Percentiles rank a stretch among this genome's conserved stretches.
These are phyloP conservation scores for Coelopa pilipes DNA, from an alignment of 2,888 invertebrate species.

Conservation along the genomic window DNA sequence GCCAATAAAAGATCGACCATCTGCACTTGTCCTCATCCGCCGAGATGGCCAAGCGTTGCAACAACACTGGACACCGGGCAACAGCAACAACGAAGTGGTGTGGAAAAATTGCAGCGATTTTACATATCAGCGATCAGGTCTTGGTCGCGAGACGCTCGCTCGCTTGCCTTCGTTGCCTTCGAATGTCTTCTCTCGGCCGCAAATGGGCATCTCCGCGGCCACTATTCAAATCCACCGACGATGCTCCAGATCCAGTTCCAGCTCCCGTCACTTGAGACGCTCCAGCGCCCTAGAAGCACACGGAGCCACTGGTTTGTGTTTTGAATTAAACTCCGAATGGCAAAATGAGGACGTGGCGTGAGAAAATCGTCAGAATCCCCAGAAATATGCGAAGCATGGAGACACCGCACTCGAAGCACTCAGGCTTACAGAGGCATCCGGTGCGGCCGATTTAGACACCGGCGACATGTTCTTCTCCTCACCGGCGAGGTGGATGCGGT, in stretches of 20 bases:
- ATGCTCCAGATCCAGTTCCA: not conserved
- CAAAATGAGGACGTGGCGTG: too few species aligned
- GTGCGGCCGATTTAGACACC: too few species aligned
- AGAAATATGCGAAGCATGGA: too few species aligned
- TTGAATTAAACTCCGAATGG: too few species aligned
- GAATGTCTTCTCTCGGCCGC: conserved; percentile 26
- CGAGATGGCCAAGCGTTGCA: not conserved
- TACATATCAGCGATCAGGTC: conserved; percentile 24
- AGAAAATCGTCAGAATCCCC: too few species aligned
- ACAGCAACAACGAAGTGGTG: not conserved
- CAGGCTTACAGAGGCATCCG: too few species aligned
- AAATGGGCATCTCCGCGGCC: conserved; percentile 22
- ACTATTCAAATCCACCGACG: conserved; percentile 10
- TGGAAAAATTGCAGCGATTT: conserved; percentile 24
- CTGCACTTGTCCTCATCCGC: not conserved
- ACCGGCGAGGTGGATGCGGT: not conserved
- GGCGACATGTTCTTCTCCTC: too few species aligned
- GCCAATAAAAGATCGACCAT: not conserved
- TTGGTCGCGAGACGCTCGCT: not conserved
- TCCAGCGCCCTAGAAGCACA: not conserved
- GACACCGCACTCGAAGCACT: not conserved
- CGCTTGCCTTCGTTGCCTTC: conserved; percentile 14
- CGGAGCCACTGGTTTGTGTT: not conserved
- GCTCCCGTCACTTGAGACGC: not conserved
- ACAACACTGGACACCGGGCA: not conserved